Base-by-base conservation (phyloP, 2,113 vertebrate genomes). In the Sisor rabdophorus region DNA sequence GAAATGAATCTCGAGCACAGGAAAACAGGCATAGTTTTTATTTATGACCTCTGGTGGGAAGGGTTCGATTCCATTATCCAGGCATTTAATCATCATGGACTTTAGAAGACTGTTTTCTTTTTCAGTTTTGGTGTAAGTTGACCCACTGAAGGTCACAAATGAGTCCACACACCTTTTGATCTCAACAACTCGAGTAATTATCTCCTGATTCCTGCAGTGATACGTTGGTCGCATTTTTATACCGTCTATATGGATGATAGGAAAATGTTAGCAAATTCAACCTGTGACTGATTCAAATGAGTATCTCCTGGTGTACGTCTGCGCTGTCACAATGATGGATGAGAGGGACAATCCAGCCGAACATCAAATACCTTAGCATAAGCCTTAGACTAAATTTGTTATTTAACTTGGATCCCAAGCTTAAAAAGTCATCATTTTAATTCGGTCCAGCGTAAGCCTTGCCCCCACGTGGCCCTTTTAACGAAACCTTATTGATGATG, bases 401-500 rank as follows among this genome's bases (percentile, higher is more conserved):
- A 17, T 19, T 28, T 52, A 61, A 61, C 16, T 24, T n/a, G 10
- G 50, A 47, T 40, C 32, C 61, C 4, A 52, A 73, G 19, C 52
- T 53, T 17, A 76, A n/a, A 7, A 20, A 68, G 52, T 56, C 13
- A 68, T 58, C 20, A n/a, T 28, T 12, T 78, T 55, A 32, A 70
- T 77, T 30, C 64, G 69, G 50, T 64, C 36, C n/a, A 2, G 44
- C 26, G 24, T 60, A 9, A 61, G 65, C 65, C 30, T 16, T 50
- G 65, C 36, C 44, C 67, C 26, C 16, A 28, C 19, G 48, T 47
- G 65, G 28, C 50, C 55, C 52, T 2, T 59, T 32, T 24, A 10
- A 26, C 20, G n/a, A 40, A 61, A 55, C 48, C 10, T 22, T 44
- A 24, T 64, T 36, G 50, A 36, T 55, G 19, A 59, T 47, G 76